A percentile compares a stretch with the other conserved stretches of the same genome.
phyloP scores from a whole-genome alignment of 2,888 invertebrate species.

The Ormia ochracea region DNA sequence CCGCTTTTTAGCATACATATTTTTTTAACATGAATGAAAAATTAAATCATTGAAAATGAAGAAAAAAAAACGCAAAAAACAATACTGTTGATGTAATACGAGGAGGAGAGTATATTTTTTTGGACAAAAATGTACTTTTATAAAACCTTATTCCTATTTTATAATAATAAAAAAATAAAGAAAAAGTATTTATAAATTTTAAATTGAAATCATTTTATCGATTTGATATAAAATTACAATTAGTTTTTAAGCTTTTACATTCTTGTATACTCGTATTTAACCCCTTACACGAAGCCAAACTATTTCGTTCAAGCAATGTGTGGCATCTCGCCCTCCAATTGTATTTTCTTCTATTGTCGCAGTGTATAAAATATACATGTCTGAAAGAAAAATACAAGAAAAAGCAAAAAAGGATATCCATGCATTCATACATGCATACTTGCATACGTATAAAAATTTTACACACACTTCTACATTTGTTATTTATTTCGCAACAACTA shows the following conservation, averaged over 20 bases:
- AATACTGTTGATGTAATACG: not conserved
- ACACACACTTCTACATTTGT: constrained; percentile 52
- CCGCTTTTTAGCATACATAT: constrained; percentile 65
- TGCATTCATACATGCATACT: too few species aligned
- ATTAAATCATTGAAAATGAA: constrained; percentile 27
- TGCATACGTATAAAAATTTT: not conserved
- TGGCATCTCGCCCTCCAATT: constrained; percentile 2
- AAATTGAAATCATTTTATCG: constrained; percentile 58
- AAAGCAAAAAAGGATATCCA: not conserved
- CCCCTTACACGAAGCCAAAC: constrained; percentile 3
- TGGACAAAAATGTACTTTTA: constrained; percentile 43
- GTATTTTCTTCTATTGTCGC: not conserved
- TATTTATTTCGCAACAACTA: constrained; percentile 60
- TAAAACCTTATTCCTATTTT: constrained; percentile 59
- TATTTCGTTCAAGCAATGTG: constrained; percentile 2
- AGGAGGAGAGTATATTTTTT: constrained; percentile 41
- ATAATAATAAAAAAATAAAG: constrained; percentile 32
- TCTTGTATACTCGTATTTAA: constrained; percentile 27
- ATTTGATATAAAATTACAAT: constrained; percentile 46
- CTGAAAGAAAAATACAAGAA: not conserved
- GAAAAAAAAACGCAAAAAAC: constrained; percentile 9
- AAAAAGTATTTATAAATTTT: constrained; percentile 13
- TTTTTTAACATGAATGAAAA: constrained; percentile 45
- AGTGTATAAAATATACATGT: constrained; percentile 17
- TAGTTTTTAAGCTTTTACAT: constrained; percentile 57